Evolutionary conservation across 2,113 vertebrate genomes (phyloP), one percentile per base, ranked within the genome.

Genomic region (Hippocampus barbouri): DNA sequence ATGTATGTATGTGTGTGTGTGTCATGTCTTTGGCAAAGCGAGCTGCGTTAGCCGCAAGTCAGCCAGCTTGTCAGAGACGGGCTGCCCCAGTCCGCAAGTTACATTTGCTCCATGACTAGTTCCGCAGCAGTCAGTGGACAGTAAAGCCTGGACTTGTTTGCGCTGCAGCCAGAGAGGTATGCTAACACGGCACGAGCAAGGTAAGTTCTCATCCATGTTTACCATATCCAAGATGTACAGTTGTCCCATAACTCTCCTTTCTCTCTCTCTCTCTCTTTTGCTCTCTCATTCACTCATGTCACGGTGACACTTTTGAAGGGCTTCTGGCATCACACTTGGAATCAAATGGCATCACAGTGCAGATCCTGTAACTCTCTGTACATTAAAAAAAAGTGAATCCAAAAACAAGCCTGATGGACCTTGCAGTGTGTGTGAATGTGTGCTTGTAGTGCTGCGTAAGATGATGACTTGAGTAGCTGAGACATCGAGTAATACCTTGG

Each of bases 91-190:
- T 94, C 94, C 91, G 91, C 94, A 94, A 83, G 97, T 94, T 95
- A 95, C 96, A 94, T 94, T 38, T 98, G 96, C 96, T 34, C 95
- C 96, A 98, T 97, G 94, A 95, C 88, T 99, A 98, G 96, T 98
- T 94, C 97, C 94, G 94, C 95, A 96, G 95, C 95, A 94, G 95
- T 95, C 95, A 98, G 95, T 98, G 97, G 96, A 98, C 96, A 95
- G 94, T 98, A 97, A 95, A 96, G 96, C 95, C 97, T 94, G 96
- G 97, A 99, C 96, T 94, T 98, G 94, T 95, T 95, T 95, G 93
- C 95, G 95, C 95, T 95, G 91, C 95, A 95, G 94, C 96, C 90
- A 95, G 95, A 95, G 95, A 98, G 96, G 94, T 96, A 90, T 96
- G 95, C 95, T 95, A 96, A 93, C 95, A 93, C 95, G 94, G 95